A percentile compares a stretch with the other conserved stretches of the same genome.
Evolutionary conservation across 2,888 invertebrate species (phyloP).

Genomic region (Tholera decimalis): DNA sequence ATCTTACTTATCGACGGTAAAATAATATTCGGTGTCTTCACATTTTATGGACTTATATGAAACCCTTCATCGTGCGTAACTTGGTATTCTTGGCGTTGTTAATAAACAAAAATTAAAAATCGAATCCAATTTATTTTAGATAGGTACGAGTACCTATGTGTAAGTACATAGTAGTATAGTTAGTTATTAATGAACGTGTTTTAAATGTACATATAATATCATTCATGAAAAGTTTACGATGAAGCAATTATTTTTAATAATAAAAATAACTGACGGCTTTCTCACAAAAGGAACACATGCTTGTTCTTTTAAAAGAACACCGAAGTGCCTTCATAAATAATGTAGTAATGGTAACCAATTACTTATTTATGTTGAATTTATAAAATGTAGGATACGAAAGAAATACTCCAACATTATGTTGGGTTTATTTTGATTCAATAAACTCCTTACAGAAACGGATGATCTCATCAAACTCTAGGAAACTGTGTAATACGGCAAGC

Average conservation of each 20-base stretch:
- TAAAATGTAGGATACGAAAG: constrained; percentile 39
- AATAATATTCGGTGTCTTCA: too few relatives aligned
- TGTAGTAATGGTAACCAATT: constrained; percentile 25
- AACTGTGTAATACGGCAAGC: neutral
- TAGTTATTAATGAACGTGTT: too few relatives aligned
- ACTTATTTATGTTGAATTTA: constrained; percentile 28
- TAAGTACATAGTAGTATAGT: too few relatives aligned
- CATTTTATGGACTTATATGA: too few relatives aligned
- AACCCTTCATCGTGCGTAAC: too few relatives aligned
- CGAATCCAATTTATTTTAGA: too few relatives aligned
- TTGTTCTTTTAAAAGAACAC: constrained; percentile 12
- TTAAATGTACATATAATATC: too few relatives aligned
- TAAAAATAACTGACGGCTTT: neutral
- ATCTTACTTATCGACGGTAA: too few relatives aligned
- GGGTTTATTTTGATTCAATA: constrained; percentile 18
- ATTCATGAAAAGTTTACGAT: neutral
- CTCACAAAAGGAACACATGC: neutral
- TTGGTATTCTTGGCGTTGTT: too few relatives aligned
- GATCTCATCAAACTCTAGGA: constrained; percentile 15
- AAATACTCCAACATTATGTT: neutral
- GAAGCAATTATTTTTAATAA: constrained; percentile 11
- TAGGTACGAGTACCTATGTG: too few relatives aligned
- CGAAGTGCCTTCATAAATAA: constrained; percentile 32
- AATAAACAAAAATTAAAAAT: too few relatives aligned
- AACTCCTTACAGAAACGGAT: constrained; percentile 4